phyloP scores from a whole-genome alignment of 2,113 vertebrate genomes.

The Steatornis caripensis region DNA sequence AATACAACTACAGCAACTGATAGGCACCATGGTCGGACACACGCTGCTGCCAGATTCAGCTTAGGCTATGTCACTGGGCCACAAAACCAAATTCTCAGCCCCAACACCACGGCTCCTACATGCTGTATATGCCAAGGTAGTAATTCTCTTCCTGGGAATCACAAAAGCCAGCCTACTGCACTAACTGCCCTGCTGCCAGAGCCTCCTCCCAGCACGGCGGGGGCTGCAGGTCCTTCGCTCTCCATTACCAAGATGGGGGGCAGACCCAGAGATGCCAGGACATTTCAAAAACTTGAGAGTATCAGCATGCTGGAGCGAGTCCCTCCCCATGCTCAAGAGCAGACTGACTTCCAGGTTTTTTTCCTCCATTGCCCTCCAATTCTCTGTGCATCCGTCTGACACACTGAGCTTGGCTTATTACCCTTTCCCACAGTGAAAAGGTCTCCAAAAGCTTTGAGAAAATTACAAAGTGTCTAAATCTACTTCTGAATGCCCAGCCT shows the following conservation, averaged over 20 bases:
- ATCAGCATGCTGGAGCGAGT: background rate
- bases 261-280: background rate
- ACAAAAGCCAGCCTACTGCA: background rate
- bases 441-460: background rate
- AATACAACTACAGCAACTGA: background rate
- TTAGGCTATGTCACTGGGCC: background rate
- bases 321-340: background rate
- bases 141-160: background rate
- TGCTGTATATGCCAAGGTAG: fast-evolving
- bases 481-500: background rate
- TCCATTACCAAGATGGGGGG: background rate
- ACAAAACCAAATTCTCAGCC: background rate
- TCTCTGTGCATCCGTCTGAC: background rate
- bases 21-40: fast-evolving
- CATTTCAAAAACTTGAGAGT: background rate
- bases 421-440: background rate
- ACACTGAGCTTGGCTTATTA: slow-evolving; percentile 21
- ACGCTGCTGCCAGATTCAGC: background rate
- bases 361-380: background rate
- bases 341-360: background rate
- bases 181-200: background rate
- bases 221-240: background rate
- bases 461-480: slow-evolving; percentile 12
- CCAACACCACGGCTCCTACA: fast-evolving
- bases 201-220: background rate